Evolutionary conservation across 2,113 vertebrate genomes (phyloP), one percentile per base, ranked within the genome.

Genomic region (Corythoichthys intestinalis): DNA sequence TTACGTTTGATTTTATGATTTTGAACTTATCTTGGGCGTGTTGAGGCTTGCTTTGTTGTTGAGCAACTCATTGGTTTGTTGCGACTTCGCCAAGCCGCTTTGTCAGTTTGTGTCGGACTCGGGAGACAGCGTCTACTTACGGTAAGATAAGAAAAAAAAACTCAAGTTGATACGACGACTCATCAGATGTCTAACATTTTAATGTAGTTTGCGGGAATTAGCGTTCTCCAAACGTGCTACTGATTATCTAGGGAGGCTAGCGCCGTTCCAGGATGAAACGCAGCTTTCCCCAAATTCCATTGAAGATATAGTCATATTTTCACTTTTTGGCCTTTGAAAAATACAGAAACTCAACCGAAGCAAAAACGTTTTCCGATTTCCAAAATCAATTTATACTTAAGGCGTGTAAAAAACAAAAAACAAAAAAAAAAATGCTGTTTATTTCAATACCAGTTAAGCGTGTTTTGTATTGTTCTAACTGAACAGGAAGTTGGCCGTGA

Each of bases 221-320:
- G 72, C 38, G 70, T 46, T 64, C n/a, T 54, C 52, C 60, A 88
- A 86, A 79, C 37, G 11, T 49, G 58, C 52, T 68, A 70, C 44
- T 73, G 61, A 64, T 37, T 63, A 20, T 6, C 15, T 63, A 39
- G 20, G 52, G 9, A 20, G 14, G 15, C 17, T 35, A 44, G 37
- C 44, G 13, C 50, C 53, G 38, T 41, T 13, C 3, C 6, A 50
- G 20, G 44, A 6, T 20, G 0, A 49, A 2, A 35, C 65, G 0
- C 17, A 70, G 37, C 46, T 3, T 48, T 41, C n/a, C 3, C 63
- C 44, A 52, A 59, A 76, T 9, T 50, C 13, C 37, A 17, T n/a
- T n/a, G 17, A 4, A 0, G 46, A 65, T 50, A 12, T 14, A 1
- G 50, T 20, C 4, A 0, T 53, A 62, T 66, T 58, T 6, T 4